phyloP scores from a whole-genome alignment of 2,113 vertebrate genomes.

The Upupa epops region DNA sequence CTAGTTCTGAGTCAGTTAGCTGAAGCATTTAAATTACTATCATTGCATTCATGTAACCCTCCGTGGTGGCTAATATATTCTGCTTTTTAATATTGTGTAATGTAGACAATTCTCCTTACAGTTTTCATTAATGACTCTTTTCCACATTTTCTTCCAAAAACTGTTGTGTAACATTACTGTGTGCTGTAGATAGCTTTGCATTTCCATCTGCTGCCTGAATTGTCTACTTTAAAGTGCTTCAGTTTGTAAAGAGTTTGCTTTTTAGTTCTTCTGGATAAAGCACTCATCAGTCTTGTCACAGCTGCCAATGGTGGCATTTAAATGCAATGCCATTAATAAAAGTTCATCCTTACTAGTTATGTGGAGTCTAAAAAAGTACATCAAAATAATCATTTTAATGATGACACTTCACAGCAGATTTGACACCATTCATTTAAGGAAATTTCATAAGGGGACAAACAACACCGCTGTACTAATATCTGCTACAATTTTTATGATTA shows the following conservation, averaged over 20 bases:
- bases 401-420: background rate
- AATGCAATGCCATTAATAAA: background rate
- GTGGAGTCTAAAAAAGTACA: background rate
- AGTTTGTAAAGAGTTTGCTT: background rate
- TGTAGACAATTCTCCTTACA: background rate
- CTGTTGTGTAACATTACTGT: background rate
- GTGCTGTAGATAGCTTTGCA: conserved; percentile 25
- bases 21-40: background rate
- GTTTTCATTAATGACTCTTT: conserved; percentile 11
- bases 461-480: background rate
- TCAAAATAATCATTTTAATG: background rate
- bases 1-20: background rate
- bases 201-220: background rate
- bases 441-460: background rate
- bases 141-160: conserved; percentile 31
- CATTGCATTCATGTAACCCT: background rate
- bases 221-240: background rate
- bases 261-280: background rate
- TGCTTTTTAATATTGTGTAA: background rate
- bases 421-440: background rate
- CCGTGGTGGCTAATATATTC: background rate
- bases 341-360: background rate
- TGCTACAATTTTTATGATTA: background rate
- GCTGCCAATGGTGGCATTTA: background rate
- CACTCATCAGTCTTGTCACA: background rate